Evolutionary conservation across 2,888 invertebrate species (phyloP), one percentile per base, ranked within the genome.

Genomic region (Mellilla xanthometata): DNA sequence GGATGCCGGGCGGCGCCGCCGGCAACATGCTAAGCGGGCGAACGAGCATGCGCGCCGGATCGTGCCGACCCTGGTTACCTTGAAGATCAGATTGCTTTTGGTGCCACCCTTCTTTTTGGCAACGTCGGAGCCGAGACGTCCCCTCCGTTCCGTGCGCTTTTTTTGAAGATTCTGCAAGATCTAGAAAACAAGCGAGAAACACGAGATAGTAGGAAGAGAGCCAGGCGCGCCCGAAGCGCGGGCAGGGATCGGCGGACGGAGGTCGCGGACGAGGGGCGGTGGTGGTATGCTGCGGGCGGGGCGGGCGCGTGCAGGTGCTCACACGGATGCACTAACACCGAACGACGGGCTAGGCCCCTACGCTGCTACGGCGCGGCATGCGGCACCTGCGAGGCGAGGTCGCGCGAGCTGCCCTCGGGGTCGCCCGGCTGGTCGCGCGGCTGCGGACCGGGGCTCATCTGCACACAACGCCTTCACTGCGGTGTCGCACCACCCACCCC

Each of bases 161-260:
- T 97, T 96, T 96, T 97, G 96, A 93, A 97, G 96, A 94, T 96
- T 97, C 96, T 97, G 97, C 95, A 96, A 96, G 95, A 97, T 97
- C 96, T 97, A 96, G 95, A 96, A 96, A 94, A 94, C 92, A 93
- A 94, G 94, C 94, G 94, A 94, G 94, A 94, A 94, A 94, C 93
- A 94, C 93, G 93, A 94, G 93, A 93, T 94, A 94, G 93, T 94
- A 93, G 92, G 93, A 91, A 91, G 91, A 89, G 89, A 90, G 88
- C 84, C 76, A 81, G 89, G 79, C 83, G 87, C 86, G 84, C 83
- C 76, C 80, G 71, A 70, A 73, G 73, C 76, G 76, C 75, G 76
- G 70, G 76, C 72, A 12, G 72, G 74, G 75, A 64, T 68, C 68
- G 70, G 76, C 78, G 78, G 76, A 70, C 74, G 72, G 60, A 72